Percentiles rank a stretch among this genome's conserved stretches.
Evolutionary conservation across 2,113 vertebrate genomes (phyloP).

Genomic region (Callipepla squamata): DNA sequence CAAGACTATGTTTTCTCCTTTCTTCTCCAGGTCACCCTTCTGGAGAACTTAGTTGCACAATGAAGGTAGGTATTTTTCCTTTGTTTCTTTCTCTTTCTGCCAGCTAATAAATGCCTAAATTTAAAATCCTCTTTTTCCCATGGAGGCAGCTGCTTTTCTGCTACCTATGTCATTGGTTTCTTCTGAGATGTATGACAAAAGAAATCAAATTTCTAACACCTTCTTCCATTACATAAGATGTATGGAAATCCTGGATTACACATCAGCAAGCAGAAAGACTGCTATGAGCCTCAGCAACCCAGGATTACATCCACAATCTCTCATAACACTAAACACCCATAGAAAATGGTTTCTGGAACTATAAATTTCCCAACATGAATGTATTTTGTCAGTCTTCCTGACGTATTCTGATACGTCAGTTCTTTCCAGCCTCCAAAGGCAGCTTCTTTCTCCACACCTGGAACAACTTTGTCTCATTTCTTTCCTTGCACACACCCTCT

Average conservation of each 20-base stretch:
- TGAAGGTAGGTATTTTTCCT: background rate
- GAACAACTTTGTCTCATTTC: background rate
- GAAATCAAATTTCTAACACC: background rate
- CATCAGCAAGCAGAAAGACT: background rate
- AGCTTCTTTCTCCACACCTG: background rate
- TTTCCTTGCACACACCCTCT: background rate
- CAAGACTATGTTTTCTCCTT: background rate
- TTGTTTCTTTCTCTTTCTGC: background rate
- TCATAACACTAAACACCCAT: background rate
- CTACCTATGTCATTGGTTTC: background rate
- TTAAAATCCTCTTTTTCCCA: background rate
- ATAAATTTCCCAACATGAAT: background rate
- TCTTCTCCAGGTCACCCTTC: background rate
- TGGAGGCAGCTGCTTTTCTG: background rate
- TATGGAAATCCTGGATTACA: background rate
- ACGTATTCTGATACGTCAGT: background rate
- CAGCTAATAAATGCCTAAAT: background rate
- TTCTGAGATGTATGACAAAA: background rate
- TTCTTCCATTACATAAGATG: background rate
- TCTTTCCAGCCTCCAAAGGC: background rate
- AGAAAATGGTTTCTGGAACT: background rate
- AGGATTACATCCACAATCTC: background rate
- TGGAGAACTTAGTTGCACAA: background rate
- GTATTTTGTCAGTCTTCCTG: background rate
- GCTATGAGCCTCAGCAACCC: background rate